Base-by-base conservation (phyloP, 1,140 invertebrate species). In the Cyrtorhinus lividipennis region DNA sequence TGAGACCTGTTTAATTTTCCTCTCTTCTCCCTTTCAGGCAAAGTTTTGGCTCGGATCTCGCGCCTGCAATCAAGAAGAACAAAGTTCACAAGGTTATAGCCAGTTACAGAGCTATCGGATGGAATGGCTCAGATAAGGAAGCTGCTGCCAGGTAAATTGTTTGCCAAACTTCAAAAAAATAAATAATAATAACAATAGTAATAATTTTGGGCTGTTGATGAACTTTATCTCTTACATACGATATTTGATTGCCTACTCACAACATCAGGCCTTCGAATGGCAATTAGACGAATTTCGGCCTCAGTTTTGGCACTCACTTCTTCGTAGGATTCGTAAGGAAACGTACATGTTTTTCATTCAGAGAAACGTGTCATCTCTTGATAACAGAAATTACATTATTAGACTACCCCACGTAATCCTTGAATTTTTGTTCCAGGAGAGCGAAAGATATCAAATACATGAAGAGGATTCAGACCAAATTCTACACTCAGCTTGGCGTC, bases 21-120 rank as follows among this genome's bases (percentile, higher is more conserved):
- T 18, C 53, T 18, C n/a, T 18, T 18, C 53, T 18, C n/a, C 53
- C 53, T 70, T 68, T 24, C 69, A 88, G 85, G 68, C 89, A 93
- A 72, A 86, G 81, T 67, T 71, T 90, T 10, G 81, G 83, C 69
- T 81, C 83, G 0, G 81, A 80, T 64, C 78, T 79, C 59, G 71
- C 78, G 20, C 75, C 81, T 3, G 64, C 76, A 12, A 67, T 76
- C 0, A 80, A 80, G 62, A 80, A 78, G 66, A 79, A 81, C 45
- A 87, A 85, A 69, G 63, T 88, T 1, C 80, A 81, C 67, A 82
- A 80, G 66, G 78, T 93, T 15, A 72, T 95, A 15, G 81, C 83
- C 25, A 82, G 89, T 56, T 95, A 95, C 71, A 80, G 83, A 66
- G 83, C 89, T 0, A 76, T 97, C 3, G 93, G 92, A 1, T 95